Percentiles rank a stretch among this genome's conserved stretches.
Conservation (phyloP, 2,888 invertebrate genomes). For the Chloroclystis v-ata region DNA sequence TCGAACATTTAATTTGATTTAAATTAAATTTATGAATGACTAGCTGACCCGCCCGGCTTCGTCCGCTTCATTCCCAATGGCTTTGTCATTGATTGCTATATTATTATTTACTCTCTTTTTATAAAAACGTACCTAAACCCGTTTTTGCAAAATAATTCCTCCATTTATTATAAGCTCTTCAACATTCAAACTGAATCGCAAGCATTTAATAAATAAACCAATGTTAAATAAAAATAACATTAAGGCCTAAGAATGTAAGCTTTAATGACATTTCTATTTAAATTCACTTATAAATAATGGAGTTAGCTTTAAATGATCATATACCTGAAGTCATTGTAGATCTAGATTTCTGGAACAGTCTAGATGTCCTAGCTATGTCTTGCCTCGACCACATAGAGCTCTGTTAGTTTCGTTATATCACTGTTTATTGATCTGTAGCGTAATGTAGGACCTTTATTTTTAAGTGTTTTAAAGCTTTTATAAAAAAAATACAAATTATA, state of each 20-base stretch:
- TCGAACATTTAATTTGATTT: no score
- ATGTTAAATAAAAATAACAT: no score
- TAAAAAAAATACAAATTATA: background rate
- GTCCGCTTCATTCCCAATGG: no score
- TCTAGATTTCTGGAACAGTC: slow-evolving; percentile 36
- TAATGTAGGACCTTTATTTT: slow-evolving; percentile 33
- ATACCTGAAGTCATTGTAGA: slow-evolving; percentile 56
- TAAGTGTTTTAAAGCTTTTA: background rate
- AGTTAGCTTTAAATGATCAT: slow-evolving; percentile 6
- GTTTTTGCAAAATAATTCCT: background rate
- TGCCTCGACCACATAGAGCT: slow-evolving; percentile 76
- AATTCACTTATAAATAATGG: background rate
- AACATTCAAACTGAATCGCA: no score
- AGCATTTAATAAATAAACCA: no score
- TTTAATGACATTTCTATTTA: no score
- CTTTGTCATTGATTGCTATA: no score
- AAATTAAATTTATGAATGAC: no score
- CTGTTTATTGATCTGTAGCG: slow-evolving; percentile 44
- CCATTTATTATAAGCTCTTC: background rate
- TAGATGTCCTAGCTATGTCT: slow-evolving; percentile 64
- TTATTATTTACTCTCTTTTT: no score
- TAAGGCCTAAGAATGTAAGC: no score
- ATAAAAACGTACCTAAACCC: no score
- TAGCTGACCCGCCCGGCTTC: no score
- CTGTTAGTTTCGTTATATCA: slow-evolving; percentile 54